Conservation (phyloP, 2,113 vertebrate species). For the Recurvirostra avosetta region DNA sequence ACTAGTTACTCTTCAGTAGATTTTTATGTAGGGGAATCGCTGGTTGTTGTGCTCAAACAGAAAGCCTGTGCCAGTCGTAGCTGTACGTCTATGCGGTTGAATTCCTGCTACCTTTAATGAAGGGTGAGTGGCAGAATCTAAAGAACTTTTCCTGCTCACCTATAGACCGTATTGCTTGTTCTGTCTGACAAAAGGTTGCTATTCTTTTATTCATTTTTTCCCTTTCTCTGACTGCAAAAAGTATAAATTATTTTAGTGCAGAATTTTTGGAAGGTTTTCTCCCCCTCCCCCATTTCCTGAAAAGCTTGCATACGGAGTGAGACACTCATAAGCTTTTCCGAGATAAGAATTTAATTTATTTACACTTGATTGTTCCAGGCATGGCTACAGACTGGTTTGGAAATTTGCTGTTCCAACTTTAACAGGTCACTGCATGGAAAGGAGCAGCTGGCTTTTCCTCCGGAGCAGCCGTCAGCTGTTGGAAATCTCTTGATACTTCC, state of each 20-base stretch:
- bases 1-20: not conserved
- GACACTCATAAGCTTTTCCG: constrained; percentile 32
- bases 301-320: not conserved
- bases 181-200: not conserved
- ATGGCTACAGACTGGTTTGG: constrained; percentile 22
- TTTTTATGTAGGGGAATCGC: not conserved
- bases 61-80: not conserved
- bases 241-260: not conserved
- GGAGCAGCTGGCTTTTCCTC: constrained; percentile 62
- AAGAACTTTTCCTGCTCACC: not conserved
- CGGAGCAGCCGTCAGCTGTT: constrained; percentile 50
- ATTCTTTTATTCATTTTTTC: not conserved
- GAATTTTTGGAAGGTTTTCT: constrained; percentile 28
- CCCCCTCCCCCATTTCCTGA: constrained; percentile 28
- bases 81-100: fast-evolving
- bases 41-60: not conserved
- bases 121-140: not conserved
- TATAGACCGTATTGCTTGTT: not conserved
- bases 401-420: constrained; percentile 42
- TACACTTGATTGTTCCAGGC: constrained; percentile 5
- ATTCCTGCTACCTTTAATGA: not conserved
- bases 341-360: constrained; percentile 66
- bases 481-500: constrained; percentile 49
- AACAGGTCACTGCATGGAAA: constrained; percentile 46
- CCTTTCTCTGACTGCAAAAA: not conserved